Conservation (phyloP, 2,797 vertebrate genomes). For the Platalea minor region DNA sequence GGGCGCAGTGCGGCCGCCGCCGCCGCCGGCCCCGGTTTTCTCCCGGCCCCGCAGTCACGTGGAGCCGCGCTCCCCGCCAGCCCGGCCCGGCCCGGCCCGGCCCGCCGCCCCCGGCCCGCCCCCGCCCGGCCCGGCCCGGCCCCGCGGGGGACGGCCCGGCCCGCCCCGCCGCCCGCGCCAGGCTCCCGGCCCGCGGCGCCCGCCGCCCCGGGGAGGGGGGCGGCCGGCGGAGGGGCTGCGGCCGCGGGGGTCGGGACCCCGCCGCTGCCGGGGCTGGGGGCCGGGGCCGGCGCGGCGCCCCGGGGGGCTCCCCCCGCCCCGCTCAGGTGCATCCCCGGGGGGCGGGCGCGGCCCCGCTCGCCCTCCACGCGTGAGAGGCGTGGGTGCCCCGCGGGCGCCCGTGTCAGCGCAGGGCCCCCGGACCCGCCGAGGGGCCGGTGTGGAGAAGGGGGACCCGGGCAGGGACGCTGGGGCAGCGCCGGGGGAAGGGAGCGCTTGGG, state of each 20-base stretch:
- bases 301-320: not conserved
- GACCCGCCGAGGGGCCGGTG: not conserved
- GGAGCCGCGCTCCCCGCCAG: constrained; percentile 5
- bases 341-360: no score
- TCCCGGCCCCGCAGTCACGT: constrained; percentile 71
- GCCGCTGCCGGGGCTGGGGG: not conserved
- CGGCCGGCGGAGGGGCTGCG: no score
- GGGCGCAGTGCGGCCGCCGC: constrained; percentile 86
- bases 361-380: no score
- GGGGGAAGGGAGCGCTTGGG: not conserved
- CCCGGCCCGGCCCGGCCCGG: not conserved
- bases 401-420: not conserved
- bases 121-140: not conserved
- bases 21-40: constrained; percentile 70
- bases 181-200: not conserved
- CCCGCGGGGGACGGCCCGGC: not conserved
- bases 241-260: not conserved
- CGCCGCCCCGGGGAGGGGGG: not conserved
- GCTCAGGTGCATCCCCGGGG: constrained; percentile 37
- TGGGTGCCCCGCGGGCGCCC: not conserved
- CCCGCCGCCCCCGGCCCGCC: not conserved
- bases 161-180: not conserved
- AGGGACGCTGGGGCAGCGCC: not conserved
- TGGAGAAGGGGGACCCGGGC: not conserved
- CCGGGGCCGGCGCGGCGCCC: not conserved